phyloP scores from a whole-genome alignment of 2,113 vertebrate species.

The Malaclemys terrapin region DNA sequence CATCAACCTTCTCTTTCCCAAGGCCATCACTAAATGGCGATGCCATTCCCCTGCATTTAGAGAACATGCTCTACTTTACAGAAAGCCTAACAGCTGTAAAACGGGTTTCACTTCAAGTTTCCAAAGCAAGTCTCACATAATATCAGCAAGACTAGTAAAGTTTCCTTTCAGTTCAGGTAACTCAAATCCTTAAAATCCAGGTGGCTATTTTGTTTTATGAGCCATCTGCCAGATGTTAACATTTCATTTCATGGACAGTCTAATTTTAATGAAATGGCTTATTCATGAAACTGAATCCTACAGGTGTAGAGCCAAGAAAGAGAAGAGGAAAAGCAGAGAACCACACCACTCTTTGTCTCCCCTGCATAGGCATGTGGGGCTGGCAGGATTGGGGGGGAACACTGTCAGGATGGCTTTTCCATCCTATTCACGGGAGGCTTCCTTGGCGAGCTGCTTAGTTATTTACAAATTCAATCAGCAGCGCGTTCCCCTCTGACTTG shows the following conservation, averaged over 20 bases:
- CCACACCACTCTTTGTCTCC: fast-evolving
- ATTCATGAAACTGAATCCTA: constrained; percentile 56
- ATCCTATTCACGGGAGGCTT: fast-evolving
- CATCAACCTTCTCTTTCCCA: neutral
- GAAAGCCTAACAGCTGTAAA: constrained; percentile 15
- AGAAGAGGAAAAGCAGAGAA: constrained; percentile 24
- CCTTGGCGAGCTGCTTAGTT: neutral
- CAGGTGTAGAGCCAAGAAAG: neutral
- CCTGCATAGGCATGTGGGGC: neutral
- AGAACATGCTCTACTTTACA: fast-evolving
- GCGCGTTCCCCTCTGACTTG: fast-evolving
- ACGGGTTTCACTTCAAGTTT: neutral
- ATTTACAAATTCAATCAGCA: neutral
- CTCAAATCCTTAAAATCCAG: constrained; percentile 58
- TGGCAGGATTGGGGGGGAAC: fast-evolving
- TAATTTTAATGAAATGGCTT: constrained; percentile 53
- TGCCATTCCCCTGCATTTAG: fast-evolving
- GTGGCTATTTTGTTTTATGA: constrained; percentile 75
- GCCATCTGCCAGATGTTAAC: constrained; percentile 67
- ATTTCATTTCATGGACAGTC: constrained; percentile 53
- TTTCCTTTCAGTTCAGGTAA: constrained; percentile 1
- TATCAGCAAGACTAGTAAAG: neutral
- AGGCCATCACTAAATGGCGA: neutral
- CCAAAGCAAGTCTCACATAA: constrained; percentile 15
- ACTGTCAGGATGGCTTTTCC: neutral